Conservation (phyloP, 2,797 vertebrate species). For the Malurus leucopterus region DNA sequence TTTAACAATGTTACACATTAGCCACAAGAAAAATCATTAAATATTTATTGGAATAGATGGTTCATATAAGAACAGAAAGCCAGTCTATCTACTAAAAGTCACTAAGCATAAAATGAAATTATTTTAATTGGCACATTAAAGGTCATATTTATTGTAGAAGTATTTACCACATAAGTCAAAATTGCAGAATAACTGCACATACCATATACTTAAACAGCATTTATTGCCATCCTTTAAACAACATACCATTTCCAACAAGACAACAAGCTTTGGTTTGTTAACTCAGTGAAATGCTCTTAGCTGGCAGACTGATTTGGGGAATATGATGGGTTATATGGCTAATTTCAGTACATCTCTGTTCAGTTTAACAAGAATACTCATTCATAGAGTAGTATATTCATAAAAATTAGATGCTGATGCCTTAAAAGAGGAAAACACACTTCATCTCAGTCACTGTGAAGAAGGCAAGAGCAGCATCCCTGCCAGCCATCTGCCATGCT, state of each 20-base stretch:
- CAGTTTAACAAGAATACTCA: background rate
- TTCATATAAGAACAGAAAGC: background rate
- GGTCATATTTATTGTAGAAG: background rate
- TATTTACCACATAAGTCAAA: background rate
- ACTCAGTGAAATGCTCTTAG: background rate
- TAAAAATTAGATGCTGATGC: background rate
- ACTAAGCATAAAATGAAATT: background rate
- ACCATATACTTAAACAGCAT: background rate
- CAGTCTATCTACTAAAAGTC: background rate
- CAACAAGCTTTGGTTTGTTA: background rate
- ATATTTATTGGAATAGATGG: background rate
- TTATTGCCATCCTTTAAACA: background rate
- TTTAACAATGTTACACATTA: background rate
- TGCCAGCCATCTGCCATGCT: background rate
- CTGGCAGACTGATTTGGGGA: background rate
- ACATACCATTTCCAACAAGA: background rate
- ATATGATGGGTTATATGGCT: background rate
- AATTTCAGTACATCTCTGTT: background rate
- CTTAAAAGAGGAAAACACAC: background rate
- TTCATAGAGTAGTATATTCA: background rate
- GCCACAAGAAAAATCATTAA: background rate
- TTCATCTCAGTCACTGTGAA: background rate
- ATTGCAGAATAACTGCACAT: background rate
- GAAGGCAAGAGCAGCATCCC: background rate
- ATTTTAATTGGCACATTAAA: background rate